These are phyloP conservation scores for Cairina moschata DNA, from an alignment of 2,113 vertebrate genomes.

Conservation along the genomic window DNA sequence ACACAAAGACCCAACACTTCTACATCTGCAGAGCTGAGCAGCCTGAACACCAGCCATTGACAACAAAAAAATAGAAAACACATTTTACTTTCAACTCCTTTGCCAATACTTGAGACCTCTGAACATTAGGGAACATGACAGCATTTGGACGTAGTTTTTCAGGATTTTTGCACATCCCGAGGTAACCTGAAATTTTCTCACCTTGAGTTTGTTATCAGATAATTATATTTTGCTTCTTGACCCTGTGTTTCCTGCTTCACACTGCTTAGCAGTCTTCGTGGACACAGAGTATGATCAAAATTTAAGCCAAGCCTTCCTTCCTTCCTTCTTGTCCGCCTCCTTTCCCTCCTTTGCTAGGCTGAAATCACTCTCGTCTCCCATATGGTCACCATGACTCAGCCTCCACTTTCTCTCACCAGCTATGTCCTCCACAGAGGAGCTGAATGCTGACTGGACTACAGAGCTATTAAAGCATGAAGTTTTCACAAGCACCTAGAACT, in stretches of 20 bases:
- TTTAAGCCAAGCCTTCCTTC: conserved; percentile 11
- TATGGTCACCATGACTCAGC: not conserved
- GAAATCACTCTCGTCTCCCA: not conserved
- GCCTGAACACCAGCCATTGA: not conserved
- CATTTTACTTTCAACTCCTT: not conserved
- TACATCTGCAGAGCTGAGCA: not conserved
- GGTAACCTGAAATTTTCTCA: not conserved
- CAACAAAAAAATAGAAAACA: not conserved
- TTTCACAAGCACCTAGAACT: not conserved
- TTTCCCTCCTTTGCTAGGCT: not conserved
- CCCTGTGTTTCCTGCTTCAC: conserved; percentile 31
- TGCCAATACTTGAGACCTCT: not conserved
- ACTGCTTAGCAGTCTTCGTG: not conserved
- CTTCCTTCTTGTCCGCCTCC: not conserved
- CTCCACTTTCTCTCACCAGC: not conserved
- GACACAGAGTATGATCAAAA: not conserved
- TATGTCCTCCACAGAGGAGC: not conserved
- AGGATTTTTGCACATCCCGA: not conserved
- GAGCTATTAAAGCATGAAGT: not conserved
- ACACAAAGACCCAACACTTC: not conserved
- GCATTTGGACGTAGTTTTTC: not conserved
- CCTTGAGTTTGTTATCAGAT: not conserved
- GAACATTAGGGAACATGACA: not conserved
- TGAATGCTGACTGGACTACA: not conserved
- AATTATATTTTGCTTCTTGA: conserved; percentile 1